These are phyloP conservation scores for Criorhina ranunculi DNA, from an alignment of 2,888 invertebrate species.

Conservation along the genomic window DNA sequence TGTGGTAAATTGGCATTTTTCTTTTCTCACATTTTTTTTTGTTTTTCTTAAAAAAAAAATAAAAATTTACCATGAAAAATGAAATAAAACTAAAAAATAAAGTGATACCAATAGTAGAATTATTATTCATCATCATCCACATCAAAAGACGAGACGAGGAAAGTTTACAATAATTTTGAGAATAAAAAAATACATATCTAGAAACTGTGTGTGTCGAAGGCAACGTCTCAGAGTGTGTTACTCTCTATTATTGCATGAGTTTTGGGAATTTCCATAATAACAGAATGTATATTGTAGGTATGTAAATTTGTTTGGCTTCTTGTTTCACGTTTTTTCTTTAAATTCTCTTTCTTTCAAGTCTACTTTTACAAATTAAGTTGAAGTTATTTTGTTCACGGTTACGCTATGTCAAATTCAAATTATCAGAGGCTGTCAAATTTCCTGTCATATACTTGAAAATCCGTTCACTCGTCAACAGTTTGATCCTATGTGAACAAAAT, in stretches of 20 bases:
- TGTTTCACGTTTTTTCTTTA: conserved; percentile 13
- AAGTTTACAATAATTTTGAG: conserved; percentile 12
- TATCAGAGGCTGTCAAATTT: too few species aligned
- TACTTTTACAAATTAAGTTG: conserved; percentile 2
- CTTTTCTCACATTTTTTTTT: conserved; percentile 7
- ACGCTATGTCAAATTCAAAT: too few species aligned
- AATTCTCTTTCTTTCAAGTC: background rate
- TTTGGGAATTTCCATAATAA: conserved; percentile 61
- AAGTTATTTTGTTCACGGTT: conserved; percentile 1
- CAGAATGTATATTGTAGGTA: conserved; percentile 70
- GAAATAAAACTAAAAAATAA: conserved; percentile 13
- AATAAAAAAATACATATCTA: background rate
- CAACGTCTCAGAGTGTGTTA: conserved; percentile 49
- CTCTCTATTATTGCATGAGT: conserved; percentile 58
- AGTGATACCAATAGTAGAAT: conserved; percentile 35
- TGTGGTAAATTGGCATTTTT: conserved; percentile 68
- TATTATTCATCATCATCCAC: conserved; percentile 23
- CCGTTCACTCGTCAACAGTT: too few species aligned
- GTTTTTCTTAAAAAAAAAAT: background rate
- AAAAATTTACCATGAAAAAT: conserved; percentile 29
- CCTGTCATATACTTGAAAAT: too few species aligned
- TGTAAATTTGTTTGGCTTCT: conserved; percentile 58
- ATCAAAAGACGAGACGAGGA: conserved; percentile 11
- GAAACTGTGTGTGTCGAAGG: conserved; percentile 37
- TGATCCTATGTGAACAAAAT: too few species aligned